Conservation (phyloP, 2,113 vertebrate species). For the Thalassoma bifasciatum region DNA sequence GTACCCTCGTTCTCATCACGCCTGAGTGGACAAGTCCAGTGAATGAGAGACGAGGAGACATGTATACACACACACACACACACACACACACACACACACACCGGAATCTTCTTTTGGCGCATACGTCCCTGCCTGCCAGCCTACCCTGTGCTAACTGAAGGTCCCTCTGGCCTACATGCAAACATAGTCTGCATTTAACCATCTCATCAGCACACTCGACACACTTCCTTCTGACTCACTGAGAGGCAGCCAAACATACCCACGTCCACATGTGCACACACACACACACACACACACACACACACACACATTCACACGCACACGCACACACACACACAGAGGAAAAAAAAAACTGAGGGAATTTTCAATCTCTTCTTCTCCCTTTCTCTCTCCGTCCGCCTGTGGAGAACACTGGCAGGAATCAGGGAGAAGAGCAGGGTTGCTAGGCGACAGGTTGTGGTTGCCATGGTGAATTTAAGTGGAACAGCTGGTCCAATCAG, state of each 20-base stretch:
- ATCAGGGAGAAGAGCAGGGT: slow-evolving; percentile 87
- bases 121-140: slow-evolving; percentile 24
- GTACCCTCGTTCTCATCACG: slow-evolving; percentile 71
- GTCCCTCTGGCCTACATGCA: slow-evolving; percentile 59
- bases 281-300: slow-evolving; percentile 3
- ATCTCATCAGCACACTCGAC: slow-evolving; percentile 69
- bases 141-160: slow-evolving; percentile 42
- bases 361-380: slow-evolving; percentile 84
- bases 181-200: slow-evolving; percentile 58
- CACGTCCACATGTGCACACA: slow-evolving; percentile 24
- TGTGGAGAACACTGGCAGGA: slow-evolving; percentile 92
- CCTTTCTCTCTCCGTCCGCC: slow-evolving; percentile 80
- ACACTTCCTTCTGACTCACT: slow-evolving; percentile 71
- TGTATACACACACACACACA: slow-evolving; percentile 20
- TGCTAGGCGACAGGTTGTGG: slow-evolving; percentile 96
- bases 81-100: slow-evolving; percentile 1
- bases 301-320: neutral
- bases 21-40: slow-evolving; percentile 69
- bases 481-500: slow-evolving; percentile 96
- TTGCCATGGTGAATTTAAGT: slow-evolving; percentile 98
- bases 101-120: slow-evolving; percentile 20
- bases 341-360: slow-evolving; percentile 85
- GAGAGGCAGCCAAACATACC: slow-evolving; percentile 59
- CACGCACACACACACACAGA: no score
- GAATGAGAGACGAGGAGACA: slow-evolving; percentile 50